phyloP scores from a whole-genome alignment of 2,113 vertebrate genomes.

The Sinocyclocheilus anophthalmus region DNA sequence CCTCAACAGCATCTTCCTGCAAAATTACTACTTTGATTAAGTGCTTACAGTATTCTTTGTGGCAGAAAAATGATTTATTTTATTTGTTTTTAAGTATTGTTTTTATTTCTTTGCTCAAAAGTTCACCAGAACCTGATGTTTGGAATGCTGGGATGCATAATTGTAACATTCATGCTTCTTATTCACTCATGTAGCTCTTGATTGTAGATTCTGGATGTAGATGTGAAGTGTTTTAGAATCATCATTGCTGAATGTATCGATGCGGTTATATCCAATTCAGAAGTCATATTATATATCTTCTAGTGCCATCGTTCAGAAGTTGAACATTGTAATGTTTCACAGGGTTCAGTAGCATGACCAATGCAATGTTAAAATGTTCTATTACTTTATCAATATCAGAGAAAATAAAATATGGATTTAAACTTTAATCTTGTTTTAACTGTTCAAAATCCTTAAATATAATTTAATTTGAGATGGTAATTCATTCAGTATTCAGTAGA shows the following conservation, averaged over 20 bases:
- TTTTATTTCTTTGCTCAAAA: neutral
- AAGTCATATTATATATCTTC: neutral
- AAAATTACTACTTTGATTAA: slow-evolving; percentile 88
- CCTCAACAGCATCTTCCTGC: slow-evolving; percentile 78
- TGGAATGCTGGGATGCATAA: neutral
- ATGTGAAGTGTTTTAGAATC: neutral
- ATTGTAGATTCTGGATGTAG: slow-evolving; percentile 1
- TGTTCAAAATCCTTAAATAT: no score
- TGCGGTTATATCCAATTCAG: neutral
- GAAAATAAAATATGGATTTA: slow-evolving; percentile 1
- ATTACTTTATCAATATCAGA: neutral
- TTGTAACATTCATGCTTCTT: no score
- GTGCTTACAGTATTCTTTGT: neutral
- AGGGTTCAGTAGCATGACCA: slow-evolving; percentile 1
- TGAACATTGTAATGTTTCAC: neutral
- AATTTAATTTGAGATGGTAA: no score
- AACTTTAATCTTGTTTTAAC: neutral
- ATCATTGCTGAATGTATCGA: neutral
- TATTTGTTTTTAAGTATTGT: neutral
- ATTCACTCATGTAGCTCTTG: neutral
- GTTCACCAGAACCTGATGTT: neutral
- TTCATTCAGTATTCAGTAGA: neutral
- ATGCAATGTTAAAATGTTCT: slow-evolving; percentile 9
- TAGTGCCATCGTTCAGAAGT: neutral
- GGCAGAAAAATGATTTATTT: no score